A percentile compares a stretch with the other conserved stretches of the same genome.
Evolutionary conservation across 2,113 vertebrate species (phyloP).

Genomic region (Ciconia maguari): DNA sequence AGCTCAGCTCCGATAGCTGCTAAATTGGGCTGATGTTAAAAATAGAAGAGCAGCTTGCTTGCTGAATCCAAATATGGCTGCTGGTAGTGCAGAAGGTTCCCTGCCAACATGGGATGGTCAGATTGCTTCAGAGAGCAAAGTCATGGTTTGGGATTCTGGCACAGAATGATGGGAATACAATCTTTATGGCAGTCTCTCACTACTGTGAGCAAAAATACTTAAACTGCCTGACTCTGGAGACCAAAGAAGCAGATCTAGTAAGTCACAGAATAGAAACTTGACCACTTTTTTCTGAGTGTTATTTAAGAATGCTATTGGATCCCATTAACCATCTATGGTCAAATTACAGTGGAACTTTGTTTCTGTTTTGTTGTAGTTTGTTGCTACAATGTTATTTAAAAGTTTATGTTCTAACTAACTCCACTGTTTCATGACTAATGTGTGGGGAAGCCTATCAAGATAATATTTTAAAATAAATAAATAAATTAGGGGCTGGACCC

Average conservation of each 20-base stretch:
- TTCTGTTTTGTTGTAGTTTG: neutral
- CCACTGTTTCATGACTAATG: neutral
- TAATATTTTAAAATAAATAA: neutral
- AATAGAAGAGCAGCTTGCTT: conserved; percentile 15
- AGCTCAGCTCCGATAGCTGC: neutral
- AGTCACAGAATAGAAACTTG: neutral
- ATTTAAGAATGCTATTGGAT: neutral
- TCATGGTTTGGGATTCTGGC: neutral
- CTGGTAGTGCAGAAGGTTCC: neutral
- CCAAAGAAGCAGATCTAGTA: neutral
- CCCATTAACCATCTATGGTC: neutral
- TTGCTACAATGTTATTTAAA: neutral
- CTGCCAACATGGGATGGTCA: neutral
- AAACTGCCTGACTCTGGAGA: neutral
- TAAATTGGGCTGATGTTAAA: conserved; percentile 18
- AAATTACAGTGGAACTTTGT: neutral
- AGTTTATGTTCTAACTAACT: neutral
- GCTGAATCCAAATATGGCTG: neutral
- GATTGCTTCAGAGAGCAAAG: neutral
- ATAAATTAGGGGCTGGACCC: neutral
- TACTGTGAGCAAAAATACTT: neutral
- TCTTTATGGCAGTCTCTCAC: neutral
- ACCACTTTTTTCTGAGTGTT: neutral
- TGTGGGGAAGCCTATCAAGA: neutral
- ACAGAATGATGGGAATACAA: neutral